Evolutionary conservation across 2,113 vertebrate genomes (phyloP), one percentile per base, ranked within the genome.

Genomic region (Ceyx margarethae): DNA sequence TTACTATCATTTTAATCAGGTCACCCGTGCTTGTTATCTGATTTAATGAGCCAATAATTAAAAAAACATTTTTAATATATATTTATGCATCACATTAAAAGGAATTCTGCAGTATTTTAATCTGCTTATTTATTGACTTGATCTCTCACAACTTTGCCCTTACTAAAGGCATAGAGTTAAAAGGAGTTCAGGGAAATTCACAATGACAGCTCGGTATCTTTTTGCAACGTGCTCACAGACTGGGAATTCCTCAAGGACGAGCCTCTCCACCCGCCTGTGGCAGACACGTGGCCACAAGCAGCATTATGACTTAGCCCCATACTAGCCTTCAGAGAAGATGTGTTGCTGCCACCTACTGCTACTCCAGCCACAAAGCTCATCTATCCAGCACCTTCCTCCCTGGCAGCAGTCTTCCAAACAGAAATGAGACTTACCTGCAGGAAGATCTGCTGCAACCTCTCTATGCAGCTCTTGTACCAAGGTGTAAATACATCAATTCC

Each of bases 381-480:
- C 35, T 15, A 3, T 0, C 10, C 37, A 6, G 28, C 48, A 9
- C 0, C 1, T 5, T 23, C 21, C n/a, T 0, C 22, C 23, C 29
- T 0, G 5, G 20, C 64, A 56, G 31, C 25, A 6, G 31, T 50
- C 20, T 35, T 28, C 29, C 54, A 13, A 31, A 54, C 3, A 13
- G 40, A 16, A 33, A 13, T 0, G 1, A 50, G 33, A 95, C 93
- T 73, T 90, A 99, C 99, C 98, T 99, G 98, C 62, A 99, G 97
- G 96, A 99, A 99, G 96, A 99, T 98, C 97, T 99, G 99, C 97
- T 99, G 99, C 92, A 99, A 97, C 62, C 99, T 97, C 96, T 99
- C 98, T 96, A 98, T 98, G 61, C 99, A 99, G 98, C 98, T 99
- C 95, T 99, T 99, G 87, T 99, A 99, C 99, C 99, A 99, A 3